These are phyloP conservation scores for Antechinus stuartii DNA, from an alignment of 2,113 vertebrate genomes.

Conservation along the genomic window DNA sequence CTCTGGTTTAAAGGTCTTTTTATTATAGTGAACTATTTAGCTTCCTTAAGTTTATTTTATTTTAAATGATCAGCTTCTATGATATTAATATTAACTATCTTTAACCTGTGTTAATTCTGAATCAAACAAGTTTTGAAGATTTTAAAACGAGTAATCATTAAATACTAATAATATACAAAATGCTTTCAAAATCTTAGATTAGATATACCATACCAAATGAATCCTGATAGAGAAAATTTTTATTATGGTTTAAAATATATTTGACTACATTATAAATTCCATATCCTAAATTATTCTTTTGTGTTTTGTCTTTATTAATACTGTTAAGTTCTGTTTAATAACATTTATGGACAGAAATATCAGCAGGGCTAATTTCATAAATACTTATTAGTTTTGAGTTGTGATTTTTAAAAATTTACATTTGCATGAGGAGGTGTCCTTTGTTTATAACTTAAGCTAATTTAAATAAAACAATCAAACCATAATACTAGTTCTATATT, in stretches of 20 bases:
- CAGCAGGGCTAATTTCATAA: constrained; percentile 1
- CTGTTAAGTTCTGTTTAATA: not conserved
- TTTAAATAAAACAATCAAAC: not conserved
- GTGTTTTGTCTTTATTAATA: constrained; percentile 6
- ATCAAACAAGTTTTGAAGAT: not conserved
- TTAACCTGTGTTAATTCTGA: not conserved
- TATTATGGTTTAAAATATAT: not conserved
- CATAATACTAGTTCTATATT: not conserved
- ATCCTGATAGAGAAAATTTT: not conserved
- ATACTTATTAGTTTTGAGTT: constrained; percentile 12
- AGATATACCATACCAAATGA: not conserved
- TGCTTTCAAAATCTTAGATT: not conserved
- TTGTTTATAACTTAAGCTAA: constrained; percentile 9
- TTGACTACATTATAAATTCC: not conserved
- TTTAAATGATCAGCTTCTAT: not conserved
- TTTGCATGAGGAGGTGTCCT: constrained; percentile 1
- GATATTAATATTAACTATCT: not conserved
- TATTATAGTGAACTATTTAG: not conserved
- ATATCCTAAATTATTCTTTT: constrained; percentile 7
- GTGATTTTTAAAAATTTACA: constrained; percentile 31
- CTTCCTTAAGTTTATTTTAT: not conserved
- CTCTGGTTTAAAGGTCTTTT: not conserved
- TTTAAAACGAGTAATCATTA: not conserved
- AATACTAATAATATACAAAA: not conserved
- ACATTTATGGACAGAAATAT: constrained; percentile 9